A percentile compares a stretch with the other conserved stretches of the same genome.
Evolutionary conservation across 1,140 invertebrate species (phyloP).

Genomic region (Pteromalus puparum): DNA sequence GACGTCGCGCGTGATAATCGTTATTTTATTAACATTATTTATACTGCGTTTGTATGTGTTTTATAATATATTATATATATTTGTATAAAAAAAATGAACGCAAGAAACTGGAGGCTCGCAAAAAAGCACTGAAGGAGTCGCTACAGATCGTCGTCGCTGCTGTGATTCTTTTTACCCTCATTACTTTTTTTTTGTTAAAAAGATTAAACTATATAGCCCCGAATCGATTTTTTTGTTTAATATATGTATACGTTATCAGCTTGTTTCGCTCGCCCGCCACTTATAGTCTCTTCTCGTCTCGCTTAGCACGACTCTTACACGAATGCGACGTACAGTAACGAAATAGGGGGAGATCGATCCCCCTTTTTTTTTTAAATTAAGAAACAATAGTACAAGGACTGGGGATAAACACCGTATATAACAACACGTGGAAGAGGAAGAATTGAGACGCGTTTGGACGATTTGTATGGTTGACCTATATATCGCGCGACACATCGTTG

Average conservation of each 20-base stretch:
- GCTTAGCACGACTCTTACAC: conserved; percentile 13
- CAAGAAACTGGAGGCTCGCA: conserved; percentile 52
- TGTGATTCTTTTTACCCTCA: conserved; percentile 14
- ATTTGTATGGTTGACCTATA: conserved; percentile 32
- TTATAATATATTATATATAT: conserved; percentile 29
- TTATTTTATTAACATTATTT: conserved; percentile 22
- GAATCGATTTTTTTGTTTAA: conserved; percentile 16
- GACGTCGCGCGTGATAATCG: neutral
- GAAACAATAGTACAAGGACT: conserved; percentile 37
- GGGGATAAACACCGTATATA: conserved; percentile 34
- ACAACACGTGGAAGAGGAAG: conserved; percentile 38
- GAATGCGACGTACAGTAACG: neutral
- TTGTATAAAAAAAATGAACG: conserved; percentile 39
- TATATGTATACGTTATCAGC: conserved; percentile 31
- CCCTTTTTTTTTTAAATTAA: conserved; percentile 22
- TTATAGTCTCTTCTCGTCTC: conserved; percentile 7
- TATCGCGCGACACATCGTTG: conserved; percentile 23
- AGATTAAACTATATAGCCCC: conserved; percentile 1
- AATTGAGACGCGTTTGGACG: conserved; percentile 43
- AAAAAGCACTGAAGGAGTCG: conserved; percentile 54
- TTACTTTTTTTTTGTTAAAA: conserved; percentile 26
- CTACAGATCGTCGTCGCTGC: conserved; percentile 44
- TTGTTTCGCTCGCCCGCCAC: neutral
- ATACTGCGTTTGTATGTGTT: conserved; percentile 33
- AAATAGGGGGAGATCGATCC: neutral